phyloP scores from a whole-genome alignment of 1,140 invertebrate species.

The Pissodes strobi region DNA sequence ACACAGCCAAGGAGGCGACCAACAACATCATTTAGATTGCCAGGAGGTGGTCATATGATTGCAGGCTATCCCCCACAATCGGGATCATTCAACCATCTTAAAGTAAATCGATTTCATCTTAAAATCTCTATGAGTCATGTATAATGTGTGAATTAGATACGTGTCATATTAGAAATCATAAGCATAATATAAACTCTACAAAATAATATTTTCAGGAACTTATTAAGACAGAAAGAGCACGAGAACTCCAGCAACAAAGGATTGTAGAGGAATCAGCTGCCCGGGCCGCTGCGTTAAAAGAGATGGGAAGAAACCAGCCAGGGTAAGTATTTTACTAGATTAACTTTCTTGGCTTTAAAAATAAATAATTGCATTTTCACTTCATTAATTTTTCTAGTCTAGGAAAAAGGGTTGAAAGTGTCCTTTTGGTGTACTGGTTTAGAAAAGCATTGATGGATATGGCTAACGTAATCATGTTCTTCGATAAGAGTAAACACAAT shows the following conservation, averaged over 20 bases:
- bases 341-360: no score
- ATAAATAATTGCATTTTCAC: no score
- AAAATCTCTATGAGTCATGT: background rate
- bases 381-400: no score
- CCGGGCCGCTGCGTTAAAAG: constrained; percentile 61
- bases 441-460: no score
- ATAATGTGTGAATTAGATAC: background rate
- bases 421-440: no score
- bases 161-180: background rate
- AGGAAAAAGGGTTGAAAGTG: no score
- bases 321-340: constrained; percentile 37
- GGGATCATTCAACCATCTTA: constrained; percentile 67
- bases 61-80: constrained; percentile 57
- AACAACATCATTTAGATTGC: constrained; percentile 40
- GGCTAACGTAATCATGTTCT: no score
- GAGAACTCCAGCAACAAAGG: constrained; percentile 67
- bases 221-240: constrained; percentile 62
- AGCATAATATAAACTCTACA: no score
- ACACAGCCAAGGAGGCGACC: constrained; percentile 19
- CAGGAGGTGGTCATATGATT: constrained; percentile 41
- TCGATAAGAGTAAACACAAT: no score
- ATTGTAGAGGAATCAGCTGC: constrained; percentile 65
- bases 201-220: constrained; percentile 46
- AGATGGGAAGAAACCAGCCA: constrained; percentile 56
- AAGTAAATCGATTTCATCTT: constrained; percentile 40